phyloP scores from a whole-genome alignment of 2,113 vertebrate genomes.

The Lanius collurio region DNA sequence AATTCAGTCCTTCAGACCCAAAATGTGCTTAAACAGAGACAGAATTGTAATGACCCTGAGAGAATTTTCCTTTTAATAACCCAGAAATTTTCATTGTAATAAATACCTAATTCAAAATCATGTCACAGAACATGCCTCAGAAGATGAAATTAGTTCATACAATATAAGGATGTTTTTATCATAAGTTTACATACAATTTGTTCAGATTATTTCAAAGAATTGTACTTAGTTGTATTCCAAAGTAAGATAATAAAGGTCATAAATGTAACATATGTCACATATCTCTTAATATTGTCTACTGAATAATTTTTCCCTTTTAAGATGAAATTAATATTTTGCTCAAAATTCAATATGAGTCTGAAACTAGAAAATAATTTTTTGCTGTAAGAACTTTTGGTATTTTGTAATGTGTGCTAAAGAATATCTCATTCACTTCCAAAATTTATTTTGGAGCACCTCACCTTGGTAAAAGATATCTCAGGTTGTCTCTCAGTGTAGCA shows the following conservation, averaged over 20 bases:
- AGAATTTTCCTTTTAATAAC: neutral
- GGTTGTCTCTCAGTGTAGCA: neutral
- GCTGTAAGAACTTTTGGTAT: accelerated
- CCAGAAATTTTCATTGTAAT: neutral
- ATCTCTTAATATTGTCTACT: neutral
- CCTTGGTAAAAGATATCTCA: neutral
- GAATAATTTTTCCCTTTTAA: neutral
- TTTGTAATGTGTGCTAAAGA: neutral
- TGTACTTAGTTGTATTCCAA: neutral
- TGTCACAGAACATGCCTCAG: neutral
- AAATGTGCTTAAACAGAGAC: neutral
- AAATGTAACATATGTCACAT: neutral
- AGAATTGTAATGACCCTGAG: neutral
- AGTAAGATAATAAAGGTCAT: neutral
- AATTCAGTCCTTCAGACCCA: neutral
- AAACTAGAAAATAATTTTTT: neutral
- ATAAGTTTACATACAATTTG: neutral
- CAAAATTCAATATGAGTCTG: neutral
- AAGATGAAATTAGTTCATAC: neutral
- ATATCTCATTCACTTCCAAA: neutral
- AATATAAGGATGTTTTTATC: neutral
- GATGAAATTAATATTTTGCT: neutral
- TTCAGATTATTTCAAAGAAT: neutral
- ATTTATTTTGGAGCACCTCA: neutral
- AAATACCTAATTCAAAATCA: neutral